Percentiles rank a stretch among this genome's conserved stretches.
Conservation (phyloP, 2,797 vertebrate genomes). For the Picus viridis region DNA sequence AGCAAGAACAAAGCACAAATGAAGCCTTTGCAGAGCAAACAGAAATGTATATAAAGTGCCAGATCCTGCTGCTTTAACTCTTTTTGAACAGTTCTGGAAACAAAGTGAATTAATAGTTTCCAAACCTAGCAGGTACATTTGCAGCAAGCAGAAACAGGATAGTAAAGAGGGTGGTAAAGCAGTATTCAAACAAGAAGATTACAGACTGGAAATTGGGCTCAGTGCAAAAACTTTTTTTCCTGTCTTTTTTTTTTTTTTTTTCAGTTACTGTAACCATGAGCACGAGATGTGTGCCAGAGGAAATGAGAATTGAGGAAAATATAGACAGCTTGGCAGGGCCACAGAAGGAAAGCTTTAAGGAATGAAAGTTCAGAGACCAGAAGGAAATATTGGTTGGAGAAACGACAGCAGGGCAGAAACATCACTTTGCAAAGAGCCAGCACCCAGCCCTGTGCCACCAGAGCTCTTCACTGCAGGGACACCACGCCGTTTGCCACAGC, state of each 20-base stretch:
- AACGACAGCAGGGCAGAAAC: conserved; percentile 29
- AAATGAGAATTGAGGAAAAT: conserved; percentile 76
- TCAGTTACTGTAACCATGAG: conserved; percentile 57
- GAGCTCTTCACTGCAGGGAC: neutral
- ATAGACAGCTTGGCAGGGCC: conserved; percentile 63
- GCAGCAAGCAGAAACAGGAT: conserved; percentile 52
- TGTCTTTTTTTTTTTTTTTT: neutral
- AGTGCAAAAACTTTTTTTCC: conserved; percentile 18
- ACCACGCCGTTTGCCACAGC: neutral
- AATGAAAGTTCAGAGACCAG: conserved; percentile 63
- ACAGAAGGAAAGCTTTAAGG: conserved; percentile 63
- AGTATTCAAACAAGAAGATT: conserved; percentile 67
- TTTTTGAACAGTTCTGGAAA: neutral
- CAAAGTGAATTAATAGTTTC: conserved; percentile 44
- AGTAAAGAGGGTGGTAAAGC: conserved; percentile 52
- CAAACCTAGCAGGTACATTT: conserved; percentile 59
- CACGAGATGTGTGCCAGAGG: conserved; percentile 60
- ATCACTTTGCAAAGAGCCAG: conserved; percentile 1
- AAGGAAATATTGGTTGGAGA: conserved; percentile 61
- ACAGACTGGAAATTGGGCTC: conserved; percentile 68
- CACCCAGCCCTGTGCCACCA: neutral
- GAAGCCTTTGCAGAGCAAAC: conserved; percentile 9
- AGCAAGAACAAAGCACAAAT: conserved; percentile 16
- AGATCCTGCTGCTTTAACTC: neutral
- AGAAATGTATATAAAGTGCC: conserved; percentile 7